These are phyloP conservation scores for Echinometra lucunter DNA, from an alignment of 53 echinoderm and acorn worm genomes.

Conservation along the genomic window DNA sequence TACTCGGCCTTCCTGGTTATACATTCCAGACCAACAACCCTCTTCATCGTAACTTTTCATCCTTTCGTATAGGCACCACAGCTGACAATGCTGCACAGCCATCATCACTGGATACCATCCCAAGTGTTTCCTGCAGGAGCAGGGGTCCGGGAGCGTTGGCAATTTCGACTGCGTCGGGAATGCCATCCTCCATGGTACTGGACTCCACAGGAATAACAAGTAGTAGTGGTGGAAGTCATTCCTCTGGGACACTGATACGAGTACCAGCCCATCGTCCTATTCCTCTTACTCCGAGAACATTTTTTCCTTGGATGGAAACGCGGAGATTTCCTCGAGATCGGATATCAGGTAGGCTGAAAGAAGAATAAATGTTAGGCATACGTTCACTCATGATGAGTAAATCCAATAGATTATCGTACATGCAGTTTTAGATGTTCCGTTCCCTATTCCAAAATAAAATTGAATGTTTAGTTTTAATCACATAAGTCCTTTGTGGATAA, in stretches of 20 bases:
- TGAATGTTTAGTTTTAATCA: neutral
- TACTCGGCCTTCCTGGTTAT: constrained; percentile 43
- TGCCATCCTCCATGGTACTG: neutral
- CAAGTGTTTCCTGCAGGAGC: neutral
- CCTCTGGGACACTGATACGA: constrained; percentile 43
- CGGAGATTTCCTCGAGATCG: constrained; percentile 60
- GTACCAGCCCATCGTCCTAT: constrained; percentile 62
- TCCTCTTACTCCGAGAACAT: neutral
- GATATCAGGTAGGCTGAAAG: constrained; percentile 32
- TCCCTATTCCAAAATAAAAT: neutral
- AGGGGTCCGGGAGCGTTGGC: neutral
- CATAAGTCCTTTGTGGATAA: too few relatives aligned
- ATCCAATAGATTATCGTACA: neutral
- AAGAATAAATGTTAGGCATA: neutral
- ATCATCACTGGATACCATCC: neutral
- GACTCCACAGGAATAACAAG: neutral
- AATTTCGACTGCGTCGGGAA: neutral
- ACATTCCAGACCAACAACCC: neutral
- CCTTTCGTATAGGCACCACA: constrained; percentile 18
- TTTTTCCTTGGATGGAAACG: constrained; percentile 65
- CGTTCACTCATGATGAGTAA: neutral
- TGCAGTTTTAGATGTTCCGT: neutral
- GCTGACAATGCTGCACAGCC: neutral
- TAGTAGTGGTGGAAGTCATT: constrained; percentile 10
- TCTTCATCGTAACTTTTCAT: constrained; percentile 1